Evolutionary conservation across 2,113 vertebrate genomes (phyloP).

Genomic region (Xiphorhynchus elegans): DNA sequence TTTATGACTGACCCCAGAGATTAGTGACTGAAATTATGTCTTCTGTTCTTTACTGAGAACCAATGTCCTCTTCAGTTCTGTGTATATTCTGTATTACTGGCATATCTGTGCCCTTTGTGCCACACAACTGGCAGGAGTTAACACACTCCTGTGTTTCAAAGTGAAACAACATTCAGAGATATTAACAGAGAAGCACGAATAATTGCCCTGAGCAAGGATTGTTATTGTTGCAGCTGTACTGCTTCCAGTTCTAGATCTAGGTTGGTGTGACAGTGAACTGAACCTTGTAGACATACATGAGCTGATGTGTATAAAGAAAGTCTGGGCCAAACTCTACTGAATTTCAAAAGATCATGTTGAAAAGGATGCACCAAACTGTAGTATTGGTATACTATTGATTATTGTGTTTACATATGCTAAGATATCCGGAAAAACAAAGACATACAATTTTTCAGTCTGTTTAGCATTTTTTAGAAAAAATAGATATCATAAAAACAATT

Average conservation of each 20-base stretch:
- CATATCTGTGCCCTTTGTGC: neutral
- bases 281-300: neutral
- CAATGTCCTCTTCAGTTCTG: neutral
- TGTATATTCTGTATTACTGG: neutral
- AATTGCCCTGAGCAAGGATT: neutral
- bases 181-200: rapidly evolving
- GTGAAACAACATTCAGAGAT: neutral
- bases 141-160: neutral
- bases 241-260: neutral
- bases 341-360: neutral
- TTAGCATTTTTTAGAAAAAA: neutral
- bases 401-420: neutral
- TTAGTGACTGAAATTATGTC: neutral
- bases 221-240: neutral
- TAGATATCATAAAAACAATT: neutral
- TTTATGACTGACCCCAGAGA: neutral
- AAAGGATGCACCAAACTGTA: neutral
- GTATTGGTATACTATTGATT: neutral
- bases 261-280: neutral
- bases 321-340: neutral
- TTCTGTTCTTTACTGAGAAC: neutral
- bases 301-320: neutral
- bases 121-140: neutral
- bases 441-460: neutral
- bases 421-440: neutral